These are phyloP conservation scores for Musca vetustissima DNA, from an alignment of 1,140 invertebrate species.

Conservation along the genomic window DNA sequence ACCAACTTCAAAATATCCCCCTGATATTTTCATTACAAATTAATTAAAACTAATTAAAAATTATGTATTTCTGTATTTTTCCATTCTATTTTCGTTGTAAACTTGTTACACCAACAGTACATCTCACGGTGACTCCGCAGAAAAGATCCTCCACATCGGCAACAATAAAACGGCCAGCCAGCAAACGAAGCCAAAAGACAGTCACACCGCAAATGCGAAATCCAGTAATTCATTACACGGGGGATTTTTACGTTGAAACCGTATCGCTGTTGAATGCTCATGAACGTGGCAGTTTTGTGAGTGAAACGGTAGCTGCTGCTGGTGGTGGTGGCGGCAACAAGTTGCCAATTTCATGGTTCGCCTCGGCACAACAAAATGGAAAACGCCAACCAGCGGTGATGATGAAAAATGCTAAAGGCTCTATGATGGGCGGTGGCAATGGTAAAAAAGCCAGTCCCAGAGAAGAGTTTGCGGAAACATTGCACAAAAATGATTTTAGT, in stretches of 20 bases:
- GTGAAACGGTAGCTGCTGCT: conserved; percentile 5
- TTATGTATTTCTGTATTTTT: neutral
- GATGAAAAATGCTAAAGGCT: neutral
- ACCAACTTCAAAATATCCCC: no score
- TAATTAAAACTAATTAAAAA: conserved; percentile 14
- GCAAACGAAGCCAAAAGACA: neutral
- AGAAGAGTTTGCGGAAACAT: neutral
- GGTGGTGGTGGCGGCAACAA: conserved; percentile 28
- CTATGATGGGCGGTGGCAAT: no score
- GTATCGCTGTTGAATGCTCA: conserved; percentile 20
- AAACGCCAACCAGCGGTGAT: conserved; percentile 7
- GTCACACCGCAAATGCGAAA: conserved; percentile 5
- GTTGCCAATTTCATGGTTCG: conserved; percentile 33
- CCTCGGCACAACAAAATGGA: conserved; percentile 14
- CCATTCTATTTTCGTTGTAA: neutral
- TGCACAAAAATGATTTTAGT: neutral
- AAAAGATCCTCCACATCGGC: neutral
- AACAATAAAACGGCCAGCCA: neutral
- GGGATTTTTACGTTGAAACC: conserved; percentile 31
- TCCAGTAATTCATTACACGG: conserved; percentile 21
- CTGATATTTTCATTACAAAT: neutral
- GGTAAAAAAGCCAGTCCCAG: neutral
- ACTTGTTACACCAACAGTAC: conserved; percentile 1
- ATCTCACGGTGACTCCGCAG: conserved; percentile 2
- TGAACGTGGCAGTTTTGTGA: conserved; percentile 32